A percentile compares a stretch with the other conserved stretches of the same genome.
Evolutionary conservation across 2,113 vertebrate species (phyloP).

Genomic region (Andinoacara biseriatus): DNA sequence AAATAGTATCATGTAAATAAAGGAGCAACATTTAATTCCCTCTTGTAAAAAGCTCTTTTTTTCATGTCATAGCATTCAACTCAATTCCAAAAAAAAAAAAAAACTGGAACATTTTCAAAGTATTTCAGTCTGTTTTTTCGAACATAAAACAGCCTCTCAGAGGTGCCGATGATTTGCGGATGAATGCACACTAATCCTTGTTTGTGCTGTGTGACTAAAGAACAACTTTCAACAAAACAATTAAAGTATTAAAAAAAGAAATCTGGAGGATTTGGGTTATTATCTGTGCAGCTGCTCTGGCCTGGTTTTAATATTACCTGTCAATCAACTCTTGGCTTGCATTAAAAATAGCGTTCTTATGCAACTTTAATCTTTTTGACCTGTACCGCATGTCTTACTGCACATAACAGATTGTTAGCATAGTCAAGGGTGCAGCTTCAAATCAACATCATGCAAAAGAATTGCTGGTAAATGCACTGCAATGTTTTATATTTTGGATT

Average conservation of each 20-base stretch:
- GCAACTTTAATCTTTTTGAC: not conserved
- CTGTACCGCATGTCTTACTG: not conserved
- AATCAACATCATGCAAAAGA: not conserved
- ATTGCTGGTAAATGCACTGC: not conserved
- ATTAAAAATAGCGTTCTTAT: not conserved
- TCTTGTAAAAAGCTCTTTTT: not conserved
- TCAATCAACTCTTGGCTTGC: slow-evolving; percentile 21
- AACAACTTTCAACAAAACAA: slow-evolving; percentile 23
- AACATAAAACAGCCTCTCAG: not conserved
- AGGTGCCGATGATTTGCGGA: slow-evolving; percentile 18
- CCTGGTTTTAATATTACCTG: slow-evolving; percentile 34
- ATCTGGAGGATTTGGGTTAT: slow-evolving; percentile 15
- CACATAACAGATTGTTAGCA: not conserved
- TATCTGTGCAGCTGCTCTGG: not conserved
- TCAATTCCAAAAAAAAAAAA: not conserved
- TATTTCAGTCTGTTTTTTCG: slow-evolving; percentile 3
- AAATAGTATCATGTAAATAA: slow-evolving; percentile 1
- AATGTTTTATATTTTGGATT: not conserved
- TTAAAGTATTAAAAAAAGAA: slow-evolving; percentile 19
- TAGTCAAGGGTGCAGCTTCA: not conserved
- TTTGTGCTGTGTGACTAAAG: slow-evolving; percentile 29
- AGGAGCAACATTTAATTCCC: not conserved
- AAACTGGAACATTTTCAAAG: slow-evolving; percentile 1
- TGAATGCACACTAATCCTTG: slow-evolving; percentile 28
- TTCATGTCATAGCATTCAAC: not conserved